phyloP scores from a whole-genome alignment of 1,140 invertebrate species.

The Aphelinus certus region DNA sequence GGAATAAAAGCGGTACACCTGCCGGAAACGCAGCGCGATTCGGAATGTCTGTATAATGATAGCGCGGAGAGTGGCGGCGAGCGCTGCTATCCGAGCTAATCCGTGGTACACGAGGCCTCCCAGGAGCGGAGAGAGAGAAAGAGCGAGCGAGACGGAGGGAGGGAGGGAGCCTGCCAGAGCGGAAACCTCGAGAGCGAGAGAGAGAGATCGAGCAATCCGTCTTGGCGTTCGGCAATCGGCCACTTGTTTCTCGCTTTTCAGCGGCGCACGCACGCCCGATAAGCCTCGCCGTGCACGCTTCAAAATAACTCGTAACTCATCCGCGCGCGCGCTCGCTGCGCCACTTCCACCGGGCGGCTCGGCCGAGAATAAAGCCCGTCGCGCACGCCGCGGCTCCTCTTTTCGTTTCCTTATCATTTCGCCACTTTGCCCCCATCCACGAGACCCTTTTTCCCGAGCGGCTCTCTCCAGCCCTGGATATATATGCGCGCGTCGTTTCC shows the following conservation, averaged over 20 bases:
- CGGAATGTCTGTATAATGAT: slow-evolving; percentile 30
- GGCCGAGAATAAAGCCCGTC: no score
- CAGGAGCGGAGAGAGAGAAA: no score
- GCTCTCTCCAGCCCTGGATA: no score
- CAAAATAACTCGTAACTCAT: slow-evolving; percentile 47
- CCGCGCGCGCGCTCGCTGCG: not conserved
- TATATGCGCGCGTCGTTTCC: no score
- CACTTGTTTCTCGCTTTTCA: slow-evolving; percentile 31
- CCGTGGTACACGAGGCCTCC: no score
- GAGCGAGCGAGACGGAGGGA: no score
- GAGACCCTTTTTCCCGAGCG: no score
- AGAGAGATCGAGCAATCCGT: not conserved
- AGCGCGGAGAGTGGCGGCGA: not conserved
- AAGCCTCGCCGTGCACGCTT: slow-evolving; percentile 2
- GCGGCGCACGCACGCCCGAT: not conserved
- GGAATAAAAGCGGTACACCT: slow-evolving; percentile 10
- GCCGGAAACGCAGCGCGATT: slow-evolving; percentile 15
- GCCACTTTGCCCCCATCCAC: no score
- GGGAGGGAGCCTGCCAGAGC: slow-evolving; percentile 7
- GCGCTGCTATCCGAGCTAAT: no score
- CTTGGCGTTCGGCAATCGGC: slow-evolving; percentile 21
- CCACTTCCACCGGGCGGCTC: no score
- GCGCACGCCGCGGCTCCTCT: no score
- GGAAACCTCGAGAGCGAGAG: not conserved
- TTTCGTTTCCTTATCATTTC: no score